Conservation (phyloP, 2,113 vertebrate species). For the Melospiza melodia region DNA sequence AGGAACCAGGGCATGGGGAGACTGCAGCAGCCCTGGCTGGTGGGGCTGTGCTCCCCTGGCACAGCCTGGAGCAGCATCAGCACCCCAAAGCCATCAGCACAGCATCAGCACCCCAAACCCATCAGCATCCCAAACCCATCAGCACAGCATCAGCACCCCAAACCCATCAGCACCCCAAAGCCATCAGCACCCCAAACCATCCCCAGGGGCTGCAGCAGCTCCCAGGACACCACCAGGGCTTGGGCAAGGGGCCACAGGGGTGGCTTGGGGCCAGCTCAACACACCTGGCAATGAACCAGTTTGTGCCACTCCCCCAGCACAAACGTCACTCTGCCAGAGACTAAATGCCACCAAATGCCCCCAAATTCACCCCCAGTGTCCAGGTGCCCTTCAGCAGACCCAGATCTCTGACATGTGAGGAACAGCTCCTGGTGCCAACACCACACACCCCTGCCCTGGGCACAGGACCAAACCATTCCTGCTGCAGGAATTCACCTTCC, state of each 20-base stretch:
- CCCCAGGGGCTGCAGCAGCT: not conserved
- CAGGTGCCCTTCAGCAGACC: not conserved
- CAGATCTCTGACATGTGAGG: fast-evolving
- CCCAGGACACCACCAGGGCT: not conserved
- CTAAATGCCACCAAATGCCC: not conserved
- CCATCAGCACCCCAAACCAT: not conserved
- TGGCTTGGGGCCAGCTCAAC: not conserved
- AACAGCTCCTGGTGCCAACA: not conserved
- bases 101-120: not conserved
- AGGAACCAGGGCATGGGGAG: not conserved
- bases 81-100: too few relatives aligned
- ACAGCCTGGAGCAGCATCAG: not conserved
- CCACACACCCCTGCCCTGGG: too few relatives aligned
- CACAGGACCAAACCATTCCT: fast-evolving
- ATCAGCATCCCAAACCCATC: not conserved
- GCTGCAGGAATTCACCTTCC: not conserved
- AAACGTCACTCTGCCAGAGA: not conserved
- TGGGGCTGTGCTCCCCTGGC: not conserved
- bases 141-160: not conserved
- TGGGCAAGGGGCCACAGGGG: not conserved
- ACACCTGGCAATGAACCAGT: not conserved
- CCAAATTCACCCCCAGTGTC: fast-evolving
- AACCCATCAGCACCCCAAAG: too few relatives aligned
- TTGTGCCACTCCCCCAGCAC: not conserved
- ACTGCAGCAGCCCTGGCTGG: not conserved